Conservation (phyloP, 2,888 invertebrate genomes). For the Pyrrhopygopsis socrates region DNA sequence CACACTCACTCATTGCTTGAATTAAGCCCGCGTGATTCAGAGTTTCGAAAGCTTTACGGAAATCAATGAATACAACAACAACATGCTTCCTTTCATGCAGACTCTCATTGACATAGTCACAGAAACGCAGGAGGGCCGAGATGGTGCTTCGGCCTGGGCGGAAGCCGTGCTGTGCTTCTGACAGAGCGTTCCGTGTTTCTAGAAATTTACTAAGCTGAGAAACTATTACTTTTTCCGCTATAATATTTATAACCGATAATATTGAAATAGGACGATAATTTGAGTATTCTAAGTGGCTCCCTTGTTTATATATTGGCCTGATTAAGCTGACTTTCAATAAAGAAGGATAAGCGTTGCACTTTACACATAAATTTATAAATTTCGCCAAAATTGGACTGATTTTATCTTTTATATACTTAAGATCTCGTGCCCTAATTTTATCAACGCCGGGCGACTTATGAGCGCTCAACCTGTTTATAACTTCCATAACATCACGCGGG, state of each 20-base stretch:
- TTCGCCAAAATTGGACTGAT: constrained; percentile 57
- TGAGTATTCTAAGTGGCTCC: constrained; percentile 46
- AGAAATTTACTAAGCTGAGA: constrained; percentile 10
- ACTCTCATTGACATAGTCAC: constrained; percentile 7
- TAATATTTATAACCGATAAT: constrained; percentile 9
- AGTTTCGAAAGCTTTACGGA: constrained; percentile 22
- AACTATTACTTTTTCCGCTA: constrained; percentile 6
- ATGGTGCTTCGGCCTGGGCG: neutral
- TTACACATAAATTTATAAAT: constrained; percentile 56
- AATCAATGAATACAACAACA: neutral
- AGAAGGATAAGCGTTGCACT: constrained; percentile 33
- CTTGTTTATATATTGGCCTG: constrained; percentile 64
- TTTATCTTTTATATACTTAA: constrained; percentile 47
- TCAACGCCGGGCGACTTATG: constrained; percentile 33
- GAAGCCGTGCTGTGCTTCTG: constrained; percentile 15
- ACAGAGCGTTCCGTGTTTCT: neutral
- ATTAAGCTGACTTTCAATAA: constrained; percentile 56
- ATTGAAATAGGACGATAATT: constrained; percentile 68
- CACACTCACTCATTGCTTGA: constrained; percentile 6
- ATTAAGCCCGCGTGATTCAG: constrained; percentile 3
- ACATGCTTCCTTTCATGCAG: constrained; percentile 11
- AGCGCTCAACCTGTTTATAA: neutral
- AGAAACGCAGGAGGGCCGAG: neutral
- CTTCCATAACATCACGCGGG: neutral
- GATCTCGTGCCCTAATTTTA: constrained; percentile 41